Conservation (phyloP, 1,140 invertebrate genomes). For the Tribolium castaneum region DNA sequence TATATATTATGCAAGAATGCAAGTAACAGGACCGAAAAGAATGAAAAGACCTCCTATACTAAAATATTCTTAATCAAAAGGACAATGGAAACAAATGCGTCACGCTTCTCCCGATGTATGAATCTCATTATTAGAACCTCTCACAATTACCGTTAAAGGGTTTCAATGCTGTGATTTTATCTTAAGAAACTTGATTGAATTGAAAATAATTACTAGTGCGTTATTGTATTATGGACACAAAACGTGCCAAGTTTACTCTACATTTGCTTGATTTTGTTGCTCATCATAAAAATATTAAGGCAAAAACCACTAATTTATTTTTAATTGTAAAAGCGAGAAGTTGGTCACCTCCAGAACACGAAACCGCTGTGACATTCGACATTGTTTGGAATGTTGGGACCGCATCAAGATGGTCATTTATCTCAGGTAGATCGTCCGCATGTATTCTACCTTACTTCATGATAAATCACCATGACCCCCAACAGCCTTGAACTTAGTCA, state of each 20-base stretch:
- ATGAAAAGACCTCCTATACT: slow-evolving; percentile 5
- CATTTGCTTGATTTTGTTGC: background rate
- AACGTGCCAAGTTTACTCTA: background rate
- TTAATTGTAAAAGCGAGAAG: background rate
- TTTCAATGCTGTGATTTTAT: slow-evolving; percentile 13
- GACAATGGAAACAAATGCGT: slow-evolving; percentile 28
- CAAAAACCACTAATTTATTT: background rate
- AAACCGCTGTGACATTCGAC: background rate
- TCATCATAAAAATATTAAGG: background rate
- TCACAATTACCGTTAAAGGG: slow-evolving; percentile 33
- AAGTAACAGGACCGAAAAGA: background rate
- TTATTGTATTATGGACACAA: background rate
- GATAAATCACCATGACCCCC: slow-evolving; percentile 22
- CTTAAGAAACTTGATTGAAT: slow-evolving; percentile 10
- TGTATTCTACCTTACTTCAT: slow-evolving; percentile 6
- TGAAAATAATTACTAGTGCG: background rate
- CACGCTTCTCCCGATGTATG: slow-evolving; percentile 9
- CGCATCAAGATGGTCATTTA: slow-evolving; percentile 17
- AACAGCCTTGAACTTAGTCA: slow-evolving; percentile 13
- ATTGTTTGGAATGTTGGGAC: slow-evolving; percentile 6
- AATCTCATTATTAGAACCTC: slow-evolving; percentile 27
- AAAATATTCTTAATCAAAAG: slow-evolving; percentile 14
- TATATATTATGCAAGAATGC: background rate
- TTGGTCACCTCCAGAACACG: background rate
- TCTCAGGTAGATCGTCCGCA: slow-evolving; percentile 14